phyloP scores from a whole-genome alignment of 2,888 invertebrate species.

The Dimorphilus gyrociliatus region DNA sequence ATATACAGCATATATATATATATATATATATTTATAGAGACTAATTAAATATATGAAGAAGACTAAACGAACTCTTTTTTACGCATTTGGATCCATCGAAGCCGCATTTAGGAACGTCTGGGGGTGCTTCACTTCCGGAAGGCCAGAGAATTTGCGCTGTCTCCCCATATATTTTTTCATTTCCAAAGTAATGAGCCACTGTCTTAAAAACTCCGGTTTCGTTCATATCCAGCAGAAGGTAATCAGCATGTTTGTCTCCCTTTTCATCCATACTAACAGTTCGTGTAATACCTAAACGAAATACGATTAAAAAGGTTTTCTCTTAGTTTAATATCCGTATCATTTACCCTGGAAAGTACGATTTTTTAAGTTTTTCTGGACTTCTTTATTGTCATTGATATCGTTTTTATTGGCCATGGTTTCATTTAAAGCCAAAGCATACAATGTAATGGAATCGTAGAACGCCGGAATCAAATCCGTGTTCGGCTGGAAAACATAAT shows the following conservation, averaged over 20 bases:
- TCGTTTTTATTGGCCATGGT: constrained; percentile 46
- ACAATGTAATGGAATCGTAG: constrained; percentile 85
- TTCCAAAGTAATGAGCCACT: constrained; percentile 73
- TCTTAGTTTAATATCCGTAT: too few species aligned
- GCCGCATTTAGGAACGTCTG: constrained; percentile 75
- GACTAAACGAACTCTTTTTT: too few species aligned
- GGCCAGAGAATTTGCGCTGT: constrained; percentile 77
- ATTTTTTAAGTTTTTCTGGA: constrained; percentile 70
- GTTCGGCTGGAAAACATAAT: too few species aligned
- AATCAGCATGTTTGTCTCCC: constrained; percentile 82
- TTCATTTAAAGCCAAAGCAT: constrained; percentile 75
- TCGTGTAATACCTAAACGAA: constrained; percentile 84
- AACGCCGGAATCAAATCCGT: constrained; percentile 84
- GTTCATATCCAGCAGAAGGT: constrained; percentile 81
- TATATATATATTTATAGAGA: too few species aligned
- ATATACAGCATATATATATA: too few species aligned
- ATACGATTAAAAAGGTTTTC: too few species aligned
- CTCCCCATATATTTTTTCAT: constrained; percentile 49
- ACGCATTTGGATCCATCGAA: too few species aligned
- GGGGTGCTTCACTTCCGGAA: constrained; percentile 48
- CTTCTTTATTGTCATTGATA: constrained; percentile 59
- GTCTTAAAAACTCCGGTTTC: constrained; percentile 56
- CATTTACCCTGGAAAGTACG: constrained; percentile 60
- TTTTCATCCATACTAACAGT: constrained; percentile 81
- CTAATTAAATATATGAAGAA: too few species aligned